Evolutionary conservation across 2,797 vertebrate species (phyloP).

Genomic region (Argyrosomus regius): DNA sequence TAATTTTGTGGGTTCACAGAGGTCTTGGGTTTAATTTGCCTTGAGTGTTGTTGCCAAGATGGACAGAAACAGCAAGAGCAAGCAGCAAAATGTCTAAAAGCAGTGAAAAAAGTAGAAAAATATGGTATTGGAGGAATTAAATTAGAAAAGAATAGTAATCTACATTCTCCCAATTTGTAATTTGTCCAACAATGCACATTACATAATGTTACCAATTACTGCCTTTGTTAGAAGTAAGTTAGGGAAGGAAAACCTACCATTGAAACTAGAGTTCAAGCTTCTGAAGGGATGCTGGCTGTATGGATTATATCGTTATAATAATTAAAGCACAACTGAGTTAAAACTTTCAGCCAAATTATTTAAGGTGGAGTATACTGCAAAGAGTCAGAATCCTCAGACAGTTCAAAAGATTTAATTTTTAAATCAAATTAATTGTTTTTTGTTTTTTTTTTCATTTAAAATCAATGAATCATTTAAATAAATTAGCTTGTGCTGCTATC

Average conservation of each 20-base stretch:
- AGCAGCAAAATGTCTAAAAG: not conserved
- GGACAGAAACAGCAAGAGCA: slow-evolving; percentile 4
- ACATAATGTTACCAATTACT: not conserved
- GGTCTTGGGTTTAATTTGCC: slow-evolving; percentile 32
- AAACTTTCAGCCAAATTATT: not conserved
- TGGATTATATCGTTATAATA: not conserved
- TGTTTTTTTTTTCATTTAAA: too few species aligned
- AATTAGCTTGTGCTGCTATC: not conserved
- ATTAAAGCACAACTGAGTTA: not conserved
- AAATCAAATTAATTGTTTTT: too few species aligned
- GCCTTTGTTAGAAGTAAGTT: slow-evolving; percentile 1
- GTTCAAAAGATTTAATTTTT: too few species aligned
- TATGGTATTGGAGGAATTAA: not conserved
- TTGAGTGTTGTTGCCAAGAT: slow-evolving; percentile 26
- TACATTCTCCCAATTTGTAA: slow-evolving; percentile 6
- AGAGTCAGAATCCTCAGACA: not conserved
- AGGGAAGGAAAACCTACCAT: not conserved
- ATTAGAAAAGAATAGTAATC: slow-evolving; percentile 10
- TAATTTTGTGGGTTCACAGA: slow-evolving; percentile 27
- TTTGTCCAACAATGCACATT: not conserved
- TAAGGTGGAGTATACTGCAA: too few species aligned
- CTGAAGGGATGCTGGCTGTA: not conserved
- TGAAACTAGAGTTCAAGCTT: not conserved
- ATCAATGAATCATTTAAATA: too few species aligned
- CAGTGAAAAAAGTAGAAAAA: not conserved